phyloP scores from a whole-genome alignment of 2,797 vertebrate genomes.

The Buphagus erythrorhynchus region DNA sequence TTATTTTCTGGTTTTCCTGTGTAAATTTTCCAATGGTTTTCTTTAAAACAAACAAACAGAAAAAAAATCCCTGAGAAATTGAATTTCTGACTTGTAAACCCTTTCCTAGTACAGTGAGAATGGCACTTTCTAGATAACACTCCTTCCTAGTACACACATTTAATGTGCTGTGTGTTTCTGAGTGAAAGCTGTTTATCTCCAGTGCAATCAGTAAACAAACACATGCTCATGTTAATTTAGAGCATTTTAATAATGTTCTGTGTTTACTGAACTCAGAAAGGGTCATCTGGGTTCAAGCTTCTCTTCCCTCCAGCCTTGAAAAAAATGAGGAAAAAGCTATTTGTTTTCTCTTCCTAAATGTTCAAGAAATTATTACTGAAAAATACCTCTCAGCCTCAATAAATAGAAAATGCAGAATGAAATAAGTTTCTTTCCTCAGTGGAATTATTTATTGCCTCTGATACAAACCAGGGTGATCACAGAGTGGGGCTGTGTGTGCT shows the following conservation, averaged over 20 bases:
- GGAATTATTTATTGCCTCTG: background rate
- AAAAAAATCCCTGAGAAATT: background rate
- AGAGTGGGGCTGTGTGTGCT: background rate
- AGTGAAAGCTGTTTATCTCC: constrained; percentile 21
- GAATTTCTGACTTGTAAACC: background rate
- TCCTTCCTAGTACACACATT: background rate
- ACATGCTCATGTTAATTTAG: background rate
- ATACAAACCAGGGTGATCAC: background rate
- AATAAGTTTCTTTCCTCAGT: background rate
- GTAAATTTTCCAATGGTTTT: background rate
- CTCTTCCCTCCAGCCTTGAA: background rate
- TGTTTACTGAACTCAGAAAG: background rate
- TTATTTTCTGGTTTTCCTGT: background rate
- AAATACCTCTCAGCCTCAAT: background rate
- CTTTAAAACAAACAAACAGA: background rate
- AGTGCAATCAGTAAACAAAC: constrained; percentile 16
- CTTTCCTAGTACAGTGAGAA: background rate
- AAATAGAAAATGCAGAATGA: background rate
- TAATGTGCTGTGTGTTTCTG: background rate
- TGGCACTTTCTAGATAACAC: background rate
- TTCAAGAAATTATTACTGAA: background rate
- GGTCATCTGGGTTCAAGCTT: background rate
- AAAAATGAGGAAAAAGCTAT: background rate
- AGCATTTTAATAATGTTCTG: background rate
- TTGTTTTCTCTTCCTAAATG: background rate